phyloP scores from a whole-genome alignment of 2,888 invertebrate genomes.

The Corythucha ciliata region DNA sequence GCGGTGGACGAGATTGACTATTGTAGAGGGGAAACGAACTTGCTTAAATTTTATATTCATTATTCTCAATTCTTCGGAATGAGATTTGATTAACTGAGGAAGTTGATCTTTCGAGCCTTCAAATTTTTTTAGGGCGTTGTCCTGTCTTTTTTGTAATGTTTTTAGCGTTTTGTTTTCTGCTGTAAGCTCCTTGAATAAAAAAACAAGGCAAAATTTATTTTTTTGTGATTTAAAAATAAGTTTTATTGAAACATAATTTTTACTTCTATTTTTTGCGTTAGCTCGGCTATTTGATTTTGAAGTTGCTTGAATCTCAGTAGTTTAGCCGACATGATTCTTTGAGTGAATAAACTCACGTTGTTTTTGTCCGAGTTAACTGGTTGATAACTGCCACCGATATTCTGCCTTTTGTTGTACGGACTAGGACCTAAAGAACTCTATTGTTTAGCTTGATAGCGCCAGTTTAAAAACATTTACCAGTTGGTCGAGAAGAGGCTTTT shows the following conservation, averaged over 20 bases:
- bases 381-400: constrained; percentile 17
- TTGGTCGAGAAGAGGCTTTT: no score
- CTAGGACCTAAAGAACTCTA: constrained; percentile 20
- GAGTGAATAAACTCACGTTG: constrained; percentile 43
- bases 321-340: constrained; percentile 67
- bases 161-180: constrained; percentile 67
- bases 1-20: neutral
- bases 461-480: no score
- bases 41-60: constrained; percentile 55
- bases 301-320: constrained; percentile 62
- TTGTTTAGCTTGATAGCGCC: no score
- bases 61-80: constrained; percentile 65
- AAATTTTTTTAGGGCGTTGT: constrained; percentile 65
- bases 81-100: constrained; percentile 63
- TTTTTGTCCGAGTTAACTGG: constrained; percentile 24
- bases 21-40: constrained; percentile 23
- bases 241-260: constrained; percentile 34
- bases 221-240: no score
- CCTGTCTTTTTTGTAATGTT: constrained; percentile 69
- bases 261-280: constrained; percentile 67
- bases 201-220: no score
- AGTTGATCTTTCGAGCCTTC: constrained; percentile 70
- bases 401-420: constrained; percentile 24
- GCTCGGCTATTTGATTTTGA: constrained; percentile 70
- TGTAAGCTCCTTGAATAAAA: constrained; percentile 48